Base-by-base conservation (phyloP, 2,797 vertebrate species). In the Anguilla marmorata region DNA sequence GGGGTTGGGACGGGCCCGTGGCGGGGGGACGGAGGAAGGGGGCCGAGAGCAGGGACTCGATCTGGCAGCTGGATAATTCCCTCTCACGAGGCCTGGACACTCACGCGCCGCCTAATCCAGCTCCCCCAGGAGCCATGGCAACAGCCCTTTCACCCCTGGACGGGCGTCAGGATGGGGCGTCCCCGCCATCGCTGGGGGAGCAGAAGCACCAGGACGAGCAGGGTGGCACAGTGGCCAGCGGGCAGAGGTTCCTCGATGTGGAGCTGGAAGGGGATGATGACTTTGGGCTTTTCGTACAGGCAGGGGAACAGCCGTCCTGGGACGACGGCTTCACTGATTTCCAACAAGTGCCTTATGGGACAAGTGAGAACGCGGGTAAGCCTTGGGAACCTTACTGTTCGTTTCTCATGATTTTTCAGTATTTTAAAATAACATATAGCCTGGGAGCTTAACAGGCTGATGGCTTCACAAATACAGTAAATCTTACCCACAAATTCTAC, bases 221-320 rank as follows among this genome's bases (percentile, higher is more conserved):
- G 83, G 33, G 85, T 66, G 87, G 89, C 92, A 92, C 90, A 5
- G 93, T 94, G 95, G 95, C 90, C 89, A 33, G 93, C 85, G 86
- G 91, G 45, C 76, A 69, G 58, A 50, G 84, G 66, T n/a, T 84
- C 84, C 86, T 63, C n/a, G 90, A 91, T 88, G 91, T 90, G 86
- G 94, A 95, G 87, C 87, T 89, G 9, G 85, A 69, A 85, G 88
- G 84, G 63, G 92, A 91, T 85, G 95, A 96, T 94, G 88, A 91
- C 89, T 96, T 96, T 90, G 96, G 96, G 80, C 93, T 93, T 24
- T 97, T 97, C 91, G 93, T 96, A 93, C 95, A 96, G 91, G 96
- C 96, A 12, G 94, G 94, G 82, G 95, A 90, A 54, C 93, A 93
- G 84, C 90, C 90, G 50, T 88, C 87, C 87, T 95, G 94, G 93